Base-by-base conservation (phyloP, 1,140 invertebrate species). In the Brachionus asplanchnoidis region DNA sequence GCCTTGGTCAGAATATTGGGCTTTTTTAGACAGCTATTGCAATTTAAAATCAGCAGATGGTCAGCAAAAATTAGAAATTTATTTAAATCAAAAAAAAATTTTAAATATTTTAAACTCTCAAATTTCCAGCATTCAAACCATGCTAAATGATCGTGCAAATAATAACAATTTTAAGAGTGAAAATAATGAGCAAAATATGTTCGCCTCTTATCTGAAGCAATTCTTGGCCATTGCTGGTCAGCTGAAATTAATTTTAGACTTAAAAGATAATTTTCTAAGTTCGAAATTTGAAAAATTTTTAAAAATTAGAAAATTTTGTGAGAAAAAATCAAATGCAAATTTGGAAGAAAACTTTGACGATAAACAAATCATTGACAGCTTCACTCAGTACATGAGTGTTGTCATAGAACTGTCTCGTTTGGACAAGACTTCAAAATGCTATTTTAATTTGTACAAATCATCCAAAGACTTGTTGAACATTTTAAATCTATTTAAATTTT, bases 1-100 rank as follows among this genome's bases (percentile, higher is more conserved):
- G 0, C 90, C 91, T n/a, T 97, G 95, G 95, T 93, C 93, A 85
- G 95, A 97, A 88, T 95, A 95, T 88, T 97, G 95, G 95, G 92
- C 93, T 2, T 97, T 97, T 88, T 89, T 97, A 6, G 92, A 94
- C 86, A 92, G 91, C 5, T 95, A 94, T 88, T 91, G 93, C 7
- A 93, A 97, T 89, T 90, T 97, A 2, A 88, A 92, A 0, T 92
- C 92, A 0, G 86, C 89, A 0, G 92, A 94, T 84, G 95, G 95
- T 2, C 90, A 97, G 1, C 86, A 88, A 0, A 90, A 92, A 44
- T 88, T 97, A 0, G 95, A 97, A 89, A 91, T 91, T 26, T 94
- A 94, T 90, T 89, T 97, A 2, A 91, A 91, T 86, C 89, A 90
- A 20, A 91, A 89, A 85, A 84, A 82, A 68, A 65, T 82, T 26